These are phyloP conservation scores for Neodiprion fabricii DNA, from an alignment of 1,140 invertebrate genomes.

Conservation along the genomic window DNA sequence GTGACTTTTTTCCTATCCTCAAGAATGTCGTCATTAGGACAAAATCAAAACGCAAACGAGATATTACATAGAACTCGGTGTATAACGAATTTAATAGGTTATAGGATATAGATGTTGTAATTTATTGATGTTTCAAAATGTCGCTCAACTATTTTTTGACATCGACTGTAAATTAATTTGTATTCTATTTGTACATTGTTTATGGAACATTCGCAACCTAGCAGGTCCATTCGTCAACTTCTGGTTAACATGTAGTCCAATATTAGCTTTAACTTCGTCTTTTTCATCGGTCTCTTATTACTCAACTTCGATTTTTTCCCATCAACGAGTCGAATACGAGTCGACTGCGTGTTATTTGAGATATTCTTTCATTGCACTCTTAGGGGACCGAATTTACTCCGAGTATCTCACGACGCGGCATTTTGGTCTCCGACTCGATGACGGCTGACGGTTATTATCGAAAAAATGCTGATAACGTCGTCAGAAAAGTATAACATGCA, in stretches of 20 bases:
- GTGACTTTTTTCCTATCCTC: background rate
- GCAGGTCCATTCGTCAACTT: background rate
- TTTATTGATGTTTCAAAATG: slow-evolving; percentile 10
- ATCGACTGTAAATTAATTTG: background rate
- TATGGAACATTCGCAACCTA: slow-evolving; percentile 4
- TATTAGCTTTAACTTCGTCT: background rate
- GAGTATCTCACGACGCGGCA: no score
- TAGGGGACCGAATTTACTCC: no score
- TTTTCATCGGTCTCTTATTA: slow-evolving; percentile 2
- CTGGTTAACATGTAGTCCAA: background rate
- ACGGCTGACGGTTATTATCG: no score
- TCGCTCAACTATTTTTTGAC: background rate
- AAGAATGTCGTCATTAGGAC: no score
- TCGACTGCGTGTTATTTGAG: no score
- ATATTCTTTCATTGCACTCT: no score
- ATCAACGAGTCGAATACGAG: no score
- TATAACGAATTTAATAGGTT: no score
- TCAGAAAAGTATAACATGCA: no score
- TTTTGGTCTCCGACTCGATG: no score
- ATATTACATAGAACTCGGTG: slow-evolving; percentile 27
- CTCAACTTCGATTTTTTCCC: background rate
- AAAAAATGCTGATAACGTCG: no score
- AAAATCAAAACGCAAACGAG: slow-evolving; percentile 12
- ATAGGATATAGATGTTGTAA: background rate
- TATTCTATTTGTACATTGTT: slow-evolving; percentile 16